Evolutionary conservation across 1,140 invertebrate genomes (phyloP).

Genomic region (Nymphalis io): DNA sequence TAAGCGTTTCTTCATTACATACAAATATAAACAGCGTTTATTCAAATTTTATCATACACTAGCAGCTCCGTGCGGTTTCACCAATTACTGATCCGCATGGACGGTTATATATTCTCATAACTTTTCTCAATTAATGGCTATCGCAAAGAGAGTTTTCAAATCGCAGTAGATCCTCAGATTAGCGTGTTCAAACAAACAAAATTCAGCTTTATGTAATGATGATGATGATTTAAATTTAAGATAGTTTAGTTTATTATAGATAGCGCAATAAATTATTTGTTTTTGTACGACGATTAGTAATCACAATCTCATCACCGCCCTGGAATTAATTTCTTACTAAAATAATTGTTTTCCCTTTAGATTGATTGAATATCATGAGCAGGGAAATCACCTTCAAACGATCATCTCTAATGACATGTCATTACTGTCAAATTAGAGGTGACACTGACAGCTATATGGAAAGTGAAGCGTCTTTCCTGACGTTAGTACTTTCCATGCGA

Average conservation of each 20-base stretch:
- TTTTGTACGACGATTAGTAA: slow-evolving; percentile 3
- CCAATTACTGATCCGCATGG: no score
- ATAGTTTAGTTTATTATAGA: neutral
- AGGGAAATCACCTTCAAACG: slow-evolving; percentile 38
- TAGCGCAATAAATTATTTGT: neutral
- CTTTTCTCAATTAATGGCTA: no score
- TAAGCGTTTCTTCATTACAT: no score
- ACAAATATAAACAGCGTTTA: no score
- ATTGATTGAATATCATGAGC: slow-evolving; percentile 41
- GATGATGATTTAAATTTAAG: no score
- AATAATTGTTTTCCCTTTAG: slow-evolving; percentile 38
- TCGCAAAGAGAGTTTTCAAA: no score
- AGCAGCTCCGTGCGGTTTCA: no score
- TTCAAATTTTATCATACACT: no score
- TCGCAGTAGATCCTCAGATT: no score
- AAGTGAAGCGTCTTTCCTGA: slow-evolving; percentile 60
- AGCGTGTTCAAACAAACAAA: no score
- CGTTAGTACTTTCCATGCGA: slow-evolving; percentile 52
- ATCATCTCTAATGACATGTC: slow-evolving; percentile 52
- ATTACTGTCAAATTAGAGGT: slow-evolving; percentile 65
- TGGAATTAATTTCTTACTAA: slow-evolving; percentile 7
- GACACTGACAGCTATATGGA: slow-evolving; percentile 47
- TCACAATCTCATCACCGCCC: slow-evolving; percentile 16
- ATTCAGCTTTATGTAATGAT: no score
- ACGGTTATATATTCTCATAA: no score